Conservation (phyloP, 2,888 invertebrate genomes). For the Ichneumoninae sp. region DNA sequence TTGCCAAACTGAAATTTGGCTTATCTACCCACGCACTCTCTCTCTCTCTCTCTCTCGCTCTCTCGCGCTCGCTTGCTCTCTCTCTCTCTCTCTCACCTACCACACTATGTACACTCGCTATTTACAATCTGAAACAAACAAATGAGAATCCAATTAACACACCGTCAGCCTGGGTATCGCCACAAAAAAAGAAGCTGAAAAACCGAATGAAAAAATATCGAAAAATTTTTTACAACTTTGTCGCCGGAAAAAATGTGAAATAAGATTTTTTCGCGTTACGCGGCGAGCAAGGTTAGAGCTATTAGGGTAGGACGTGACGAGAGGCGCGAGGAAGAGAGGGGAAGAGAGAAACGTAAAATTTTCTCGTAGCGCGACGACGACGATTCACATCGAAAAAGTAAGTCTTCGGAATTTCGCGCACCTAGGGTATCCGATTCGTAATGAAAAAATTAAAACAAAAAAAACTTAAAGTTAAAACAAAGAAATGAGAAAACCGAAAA, state of each 20-base stretch:
- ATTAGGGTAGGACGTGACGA: conserved; percentile 60
- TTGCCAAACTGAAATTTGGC: conserved; percentile 80
- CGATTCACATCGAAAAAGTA: background rate
- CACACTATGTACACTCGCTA: conserved; percentile 93
- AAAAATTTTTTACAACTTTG: background rate
- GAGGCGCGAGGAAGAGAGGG: conserved; percentile 34
- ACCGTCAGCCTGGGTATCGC: background rate
- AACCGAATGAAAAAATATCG: background rate
- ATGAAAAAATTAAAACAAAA: too few relatives aligned
- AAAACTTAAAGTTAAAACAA: background rate
- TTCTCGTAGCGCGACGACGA: background rate
- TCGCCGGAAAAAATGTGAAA: background rate
- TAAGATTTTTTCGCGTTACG: background rate
- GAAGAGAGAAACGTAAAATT: conserved; percentile 24
- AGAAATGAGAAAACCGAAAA: background rate
- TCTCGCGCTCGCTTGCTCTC: conserved; percentile 1
- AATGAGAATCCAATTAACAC: conserved; percentile 32
- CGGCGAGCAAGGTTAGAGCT: conserved; percentile 60
- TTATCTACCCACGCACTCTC: conserved; percentile 71
- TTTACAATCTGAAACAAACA: conserved; percentile 89
- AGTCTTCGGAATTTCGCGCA: background rate
- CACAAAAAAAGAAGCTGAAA: background rate
- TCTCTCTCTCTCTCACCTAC: conserved; percentile 81
- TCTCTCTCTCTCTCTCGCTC: conserved; percentile 44
- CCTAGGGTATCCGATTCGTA: background rate